Evolutionary conservation across 2,797 vertebrate species (phyloP).

Genomic region (Sebastes steindachneri): DNA sequence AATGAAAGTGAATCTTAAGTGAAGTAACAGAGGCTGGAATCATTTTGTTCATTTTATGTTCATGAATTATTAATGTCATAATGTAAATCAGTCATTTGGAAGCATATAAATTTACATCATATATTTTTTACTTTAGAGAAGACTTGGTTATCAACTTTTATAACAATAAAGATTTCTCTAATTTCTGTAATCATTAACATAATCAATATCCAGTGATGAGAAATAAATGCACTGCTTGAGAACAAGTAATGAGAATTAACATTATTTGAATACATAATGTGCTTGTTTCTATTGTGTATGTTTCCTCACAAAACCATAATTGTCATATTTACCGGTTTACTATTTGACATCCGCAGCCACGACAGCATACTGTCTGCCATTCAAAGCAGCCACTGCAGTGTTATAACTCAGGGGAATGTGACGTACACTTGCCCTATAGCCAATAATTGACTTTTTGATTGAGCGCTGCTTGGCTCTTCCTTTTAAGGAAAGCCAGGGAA

Average conservation of each 20-base stretch:
- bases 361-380: neutral
- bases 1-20: neutral
- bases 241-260: neutral
- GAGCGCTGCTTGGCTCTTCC: slow-evolving; percentile 50
- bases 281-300: neutral
- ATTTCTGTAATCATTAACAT: neutral
- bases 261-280: neutral
- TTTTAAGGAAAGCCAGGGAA: slow-evolving; percentile 71
- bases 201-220: neutral
- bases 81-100: neutral
- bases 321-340: neutral
- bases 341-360: neutral
- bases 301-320: neutral
- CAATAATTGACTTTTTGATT: slow-evolving; percentile 59
- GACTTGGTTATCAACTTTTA: neutral
- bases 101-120: neutral
- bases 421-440: slow-evolving; percentile 33
- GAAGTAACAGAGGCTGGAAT: neutral
- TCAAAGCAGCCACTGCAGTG: slow-evolving; percentile 27
- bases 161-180: neutral
- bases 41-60: neutral
- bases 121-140: neutral
- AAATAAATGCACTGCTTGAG: neutral
- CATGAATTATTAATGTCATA: slow-evolving; percentile 9
- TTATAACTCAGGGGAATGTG: slow-evolving; percentile 33